Percentiles rank a stretch among this genome's conserved stretches.
phyloP scores from a whole-genome alignment of 2,113 vertebrate genomes.

The Poicephalus gulielmi region DNA sequence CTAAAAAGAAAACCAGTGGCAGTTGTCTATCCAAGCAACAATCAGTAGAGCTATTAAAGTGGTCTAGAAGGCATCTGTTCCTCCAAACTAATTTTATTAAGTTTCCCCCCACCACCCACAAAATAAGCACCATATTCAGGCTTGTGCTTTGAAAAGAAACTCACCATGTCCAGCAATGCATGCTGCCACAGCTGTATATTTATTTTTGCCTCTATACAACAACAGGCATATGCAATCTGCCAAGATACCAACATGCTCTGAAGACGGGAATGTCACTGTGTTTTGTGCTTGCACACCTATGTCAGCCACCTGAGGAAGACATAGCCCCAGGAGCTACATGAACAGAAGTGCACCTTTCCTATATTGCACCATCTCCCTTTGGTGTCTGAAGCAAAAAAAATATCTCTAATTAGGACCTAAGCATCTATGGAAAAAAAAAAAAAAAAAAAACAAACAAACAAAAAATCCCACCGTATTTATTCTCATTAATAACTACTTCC shows the following conservation, averaged over 20 bases:
- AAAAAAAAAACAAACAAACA: no score
- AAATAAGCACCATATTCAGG: background rate
- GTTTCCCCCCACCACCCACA: background rate
- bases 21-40: background rate
- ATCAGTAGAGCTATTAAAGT: background rate
- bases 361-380: background rate
- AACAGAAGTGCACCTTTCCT: background rate
- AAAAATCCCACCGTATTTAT: background rate
- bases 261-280: background rate
- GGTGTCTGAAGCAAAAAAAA: background rate
- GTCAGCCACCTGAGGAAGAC: background rate
- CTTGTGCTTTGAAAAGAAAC: background rate
- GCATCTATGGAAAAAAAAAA: background rate
- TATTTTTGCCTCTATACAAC: background rate
- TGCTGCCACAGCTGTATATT: background rate
- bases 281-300: background rate
- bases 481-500: background rate
- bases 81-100: background rate
- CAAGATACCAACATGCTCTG: accelerated
- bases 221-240: background rate
- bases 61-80: background rate
- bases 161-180: background rate
- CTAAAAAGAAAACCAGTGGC: constrained; percentile 1
- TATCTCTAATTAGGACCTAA: background rate
- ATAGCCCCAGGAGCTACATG: background rate